A percentile compares a stretch with the other conserved stretches of the same genome.
Evolutionary conservation across 2,113 vertebrate genomes (phyloP).

Genomic region (Naja naja): DNA sequence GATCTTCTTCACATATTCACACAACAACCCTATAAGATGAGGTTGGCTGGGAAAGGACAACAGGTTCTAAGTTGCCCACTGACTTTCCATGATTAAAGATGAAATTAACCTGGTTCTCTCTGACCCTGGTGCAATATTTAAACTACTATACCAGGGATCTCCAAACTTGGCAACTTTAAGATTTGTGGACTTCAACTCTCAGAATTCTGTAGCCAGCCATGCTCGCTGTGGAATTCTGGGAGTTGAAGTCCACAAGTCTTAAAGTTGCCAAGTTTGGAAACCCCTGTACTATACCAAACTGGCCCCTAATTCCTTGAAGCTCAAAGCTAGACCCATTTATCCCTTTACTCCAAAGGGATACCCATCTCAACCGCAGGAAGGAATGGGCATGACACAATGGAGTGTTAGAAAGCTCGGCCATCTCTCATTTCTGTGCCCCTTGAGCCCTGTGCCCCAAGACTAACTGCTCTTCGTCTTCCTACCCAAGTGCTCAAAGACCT

Average conservation of each 20-base stretch:
- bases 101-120: neutral
- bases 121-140: neutral
- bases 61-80: neutral
- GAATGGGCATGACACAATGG: constrained; percentile 39
- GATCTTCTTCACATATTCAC: neutral
- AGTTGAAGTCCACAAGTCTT: too few species aligned
- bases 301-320: neutral
- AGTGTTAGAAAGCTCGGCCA: constrained; percentile 35
- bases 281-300: neutral
- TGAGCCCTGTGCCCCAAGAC: neutral
- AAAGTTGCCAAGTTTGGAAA: too few species aligned
- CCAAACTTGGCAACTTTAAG: neutral
- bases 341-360: constrained; percentile 40
- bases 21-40: neutral
- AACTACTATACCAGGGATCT: neutral
- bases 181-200: neutral
- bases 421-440: constrained; percentile 37
- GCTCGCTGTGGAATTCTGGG: too few species aligned
- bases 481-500: neutral
- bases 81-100: neutral
- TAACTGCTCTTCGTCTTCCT: neutral
- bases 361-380: constrained; percentile 54
- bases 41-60: neutral
- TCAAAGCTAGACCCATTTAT: neutral
- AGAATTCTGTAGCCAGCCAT: neutral